phyloP scores from a whole-genome alignment of 1,140 invertebrate genomes.

The Amyelois transitella region DNA sequence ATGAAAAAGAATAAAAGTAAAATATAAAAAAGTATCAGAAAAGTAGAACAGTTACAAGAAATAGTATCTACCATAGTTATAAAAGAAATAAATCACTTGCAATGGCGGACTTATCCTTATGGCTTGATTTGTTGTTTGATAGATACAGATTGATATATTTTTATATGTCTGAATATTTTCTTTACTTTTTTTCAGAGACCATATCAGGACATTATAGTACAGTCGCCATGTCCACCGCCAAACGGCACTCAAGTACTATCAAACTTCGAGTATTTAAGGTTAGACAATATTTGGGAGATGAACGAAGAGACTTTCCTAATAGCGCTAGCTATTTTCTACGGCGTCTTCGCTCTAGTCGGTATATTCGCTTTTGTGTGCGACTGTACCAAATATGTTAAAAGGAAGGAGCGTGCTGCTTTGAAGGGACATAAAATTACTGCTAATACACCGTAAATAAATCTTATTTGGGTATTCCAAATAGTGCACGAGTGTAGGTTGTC shows the following conservation, averaged over 20 bases:
- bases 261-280: constrained; percentile 74
- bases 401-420: constrained; percentile 40
- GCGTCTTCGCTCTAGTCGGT: constrained; percentile 75
- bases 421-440: constrained; percentile 68
- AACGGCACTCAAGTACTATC: constrained; percentile 83
- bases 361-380: constrained; percentile 77
- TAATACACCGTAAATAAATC: constrained; percentile 49
- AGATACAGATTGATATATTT: no score
- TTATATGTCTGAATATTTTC: no score
- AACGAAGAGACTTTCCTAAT: constrained; percentile 75
- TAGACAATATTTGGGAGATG: constrained; percentile 64
- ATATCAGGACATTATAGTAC: constrained; percentile 87
- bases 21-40: no score
- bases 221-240: constrained; percentile 83
- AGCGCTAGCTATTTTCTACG: constrained; percentile 76
- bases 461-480: background rate
- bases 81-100: no score
- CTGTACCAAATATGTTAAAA: constrained; percentile 71
- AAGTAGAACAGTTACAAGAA: no score
- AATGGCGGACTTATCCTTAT: no score
- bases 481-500: background rate
- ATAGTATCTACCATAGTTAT: no score
- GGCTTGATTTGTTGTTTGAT: no score
- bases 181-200: constrained; percentile 77
- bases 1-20: no score